A percentile compares a stretch with the other conserved stretches of the same genome.
phyloP scores from a whole-genome alignment of 2,797 vertebrate genomes.

The Bovichtus diacanthus region DNA sequence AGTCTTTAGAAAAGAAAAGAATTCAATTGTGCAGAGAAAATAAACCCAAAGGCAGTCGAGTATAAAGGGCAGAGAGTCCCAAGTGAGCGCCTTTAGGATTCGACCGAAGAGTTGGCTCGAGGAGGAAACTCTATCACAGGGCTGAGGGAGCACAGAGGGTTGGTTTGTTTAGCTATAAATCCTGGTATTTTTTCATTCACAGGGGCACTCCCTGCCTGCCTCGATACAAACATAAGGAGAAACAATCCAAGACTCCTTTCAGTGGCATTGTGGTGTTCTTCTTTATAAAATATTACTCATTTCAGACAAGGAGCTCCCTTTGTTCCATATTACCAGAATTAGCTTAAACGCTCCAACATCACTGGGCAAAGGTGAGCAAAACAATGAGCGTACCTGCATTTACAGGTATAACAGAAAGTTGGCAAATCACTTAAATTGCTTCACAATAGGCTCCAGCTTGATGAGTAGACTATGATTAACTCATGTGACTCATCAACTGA shows the following conservation, averaged over 20 bases:
- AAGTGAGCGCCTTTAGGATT: conserved; percentile 60
- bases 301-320: conserved; percentile 22
- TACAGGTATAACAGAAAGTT: conserved; percentile 50
- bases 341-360: not conserved
- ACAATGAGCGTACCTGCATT: conserved; percentile 16
- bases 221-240: conserved; percentile 39
- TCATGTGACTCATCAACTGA: conserved; percentile 56
- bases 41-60: conserved; percentile 75
- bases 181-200: conserved; percentile 53
- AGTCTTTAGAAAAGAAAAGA: conserved; percentile 74
- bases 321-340: conserved; percentile 14
- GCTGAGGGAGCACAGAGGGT: conserved; percentile 47
- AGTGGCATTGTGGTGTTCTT: not conserved
- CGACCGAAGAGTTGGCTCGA: conserved; percentile 45
- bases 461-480: conserved; percentile 68
- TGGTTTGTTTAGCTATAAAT: conserved; percentile 70
- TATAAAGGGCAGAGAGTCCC: conserved; percentile 70
- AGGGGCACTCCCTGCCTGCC: conserved; percentile 50
- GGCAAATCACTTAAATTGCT: conserved; percentile 50
- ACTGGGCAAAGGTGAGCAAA: not conserved
- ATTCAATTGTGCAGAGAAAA: conserved; percentile 81
- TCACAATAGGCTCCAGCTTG: conserved; percentile 54
- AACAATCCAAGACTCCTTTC: conserved; percentile 27
- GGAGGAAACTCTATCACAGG: conserved; percentile 66
- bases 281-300: conserved; percentile 27